These are phyloP conservation scores for Zophobas atratus DNA, from an alignment of 1,140 invertebrate genomes.

Conservation along the genomic window DNA sequence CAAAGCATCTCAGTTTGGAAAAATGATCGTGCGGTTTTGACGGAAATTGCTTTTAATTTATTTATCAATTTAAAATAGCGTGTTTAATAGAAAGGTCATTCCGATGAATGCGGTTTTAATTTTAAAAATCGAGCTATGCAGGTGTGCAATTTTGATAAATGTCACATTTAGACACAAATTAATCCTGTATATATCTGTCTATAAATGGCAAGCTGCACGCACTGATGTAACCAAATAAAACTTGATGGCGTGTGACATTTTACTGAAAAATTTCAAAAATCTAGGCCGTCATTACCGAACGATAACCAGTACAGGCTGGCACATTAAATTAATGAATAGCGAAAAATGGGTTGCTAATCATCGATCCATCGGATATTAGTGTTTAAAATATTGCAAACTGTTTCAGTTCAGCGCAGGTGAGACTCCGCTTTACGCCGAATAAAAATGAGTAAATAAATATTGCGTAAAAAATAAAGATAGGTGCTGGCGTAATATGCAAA, in stretches of 20 bases:
- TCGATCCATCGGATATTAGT: conserved; percentile 2
- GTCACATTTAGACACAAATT: background rate
- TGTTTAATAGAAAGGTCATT: no score
- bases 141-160: background rate
- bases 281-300: conserved; percentile 7
- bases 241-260: conserved; percentile 5
- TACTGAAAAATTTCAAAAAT: conserved; percentile 25
- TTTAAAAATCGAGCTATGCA: background rate
- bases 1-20: no score
- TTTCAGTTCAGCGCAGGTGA: background rate
- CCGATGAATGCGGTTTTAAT: no score
- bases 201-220: conserved; percentile 32
- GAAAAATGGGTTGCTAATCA: background rate
- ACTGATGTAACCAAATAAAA: conserved; percentile 31
- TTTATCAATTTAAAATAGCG: no score
- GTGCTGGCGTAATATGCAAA: conserved; percentile 6
- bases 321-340: conserved; percentile 25
- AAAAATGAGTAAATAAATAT: conserved; percentile 19
- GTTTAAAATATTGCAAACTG: background rate
- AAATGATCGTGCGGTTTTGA: no score
- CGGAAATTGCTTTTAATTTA: no score
- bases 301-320: conserved; percentile 24
- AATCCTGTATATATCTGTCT: background rate
- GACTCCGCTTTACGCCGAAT: background rate
- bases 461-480: background rate